A percentile compares a stretch with the other conserved stretches of the same genome.
phyloP scores from a whole-genome alignment of 2,888 invertebrate genomes.

The Lepetodrilus schrolli region DNA sequence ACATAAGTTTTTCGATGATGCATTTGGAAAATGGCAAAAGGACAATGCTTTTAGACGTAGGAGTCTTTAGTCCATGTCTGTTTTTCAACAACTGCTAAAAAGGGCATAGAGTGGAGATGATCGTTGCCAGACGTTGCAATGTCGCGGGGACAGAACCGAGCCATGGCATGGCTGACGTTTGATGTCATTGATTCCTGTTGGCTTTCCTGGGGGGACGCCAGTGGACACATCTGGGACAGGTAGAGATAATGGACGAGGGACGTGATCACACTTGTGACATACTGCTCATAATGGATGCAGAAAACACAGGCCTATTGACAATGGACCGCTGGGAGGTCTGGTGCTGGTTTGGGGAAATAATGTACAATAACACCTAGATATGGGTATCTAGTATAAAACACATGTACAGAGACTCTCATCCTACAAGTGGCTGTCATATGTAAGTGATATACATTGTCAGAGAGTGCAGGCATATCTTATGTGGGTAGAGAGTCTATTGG shows the following conservation, averaged over 20 bases:
- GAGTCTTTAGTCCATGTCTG: constrained; percentile 9
- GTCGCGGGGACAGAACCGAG: constrained; percentile 14
- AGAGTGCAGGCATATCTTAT: too few species aligned
- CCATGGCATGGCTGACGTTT: background rate
- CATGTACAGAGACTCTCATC: background rate
- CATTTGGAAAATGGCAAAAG: constrained; percentile 21
- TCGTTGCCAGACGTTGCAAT: constrained; percentile 1
- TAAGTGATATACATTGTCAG: background rate
- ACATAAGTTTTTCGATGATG: constrained; percentile 15
- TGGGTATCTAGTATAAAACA: background rate
- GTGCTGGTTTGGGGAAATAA: background rate
- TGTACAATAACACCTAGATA: constrained; percentile 9
- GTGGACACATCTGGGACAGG: constrained; percentile 2
- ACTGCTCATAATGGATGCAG: background rate
- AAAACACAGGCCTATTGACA: background rate
- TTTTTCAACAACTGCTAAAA: constrained; percentile 7
- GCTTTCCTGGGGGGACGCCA: background rate
- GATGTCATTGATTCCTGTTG: background rate
- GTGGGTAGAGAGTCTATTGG: too few species aligned
- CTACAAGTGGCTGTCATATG: background rate
- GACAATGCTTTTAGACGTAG: constrained; percentile 18
- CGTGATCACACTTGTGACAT: constrained; percentile 3
- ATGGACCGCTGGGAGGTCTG: background rate
- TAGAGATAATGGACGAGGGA: constrained; percentile 11
- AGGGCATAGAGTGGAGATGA: background rate